Conservation (phyloP, 2,113 vertebrate genomes). For the Ammodramus savannarum region DNA sequence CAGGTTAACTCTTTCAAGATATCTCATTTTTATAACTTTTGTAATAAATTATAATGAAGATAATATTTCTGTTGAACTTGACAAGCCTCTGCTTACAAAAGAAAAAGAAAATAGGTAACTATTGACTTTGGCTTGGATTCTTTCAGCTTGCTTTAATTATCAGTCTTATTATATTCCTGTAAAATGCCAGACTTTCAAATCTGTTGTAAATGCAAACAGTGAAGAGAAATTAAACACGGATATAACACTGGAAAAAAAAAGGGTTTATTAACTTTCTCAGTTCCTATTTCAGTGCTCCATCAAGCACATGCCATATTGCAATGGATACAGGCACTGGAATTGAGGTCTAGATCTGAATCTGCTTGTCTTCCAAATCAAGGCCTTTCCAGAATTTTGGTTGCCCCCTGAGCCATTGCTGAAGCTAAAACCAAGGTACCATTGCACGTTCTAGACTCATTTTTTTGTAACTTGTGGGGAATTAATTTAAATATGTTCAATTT, state of each 20-base stretch:
- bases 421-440: neutral
- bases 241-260: neutral
- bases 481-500: neutral
- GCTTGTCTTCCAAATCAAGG: neutral
- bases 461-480: neutral
- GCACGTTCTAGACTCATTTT: neutral
- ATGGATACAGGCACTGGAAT: neutral
- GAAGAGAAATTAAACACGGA: neutral
- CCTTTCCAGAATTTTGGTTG: neutral
- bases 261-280: neutral
- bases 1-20: neutral
- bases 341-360: neutral
- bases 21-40: neutral
- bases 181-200: conserved; percentile 24
- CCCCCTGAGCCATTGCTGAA: neutral
- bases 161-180: neutral
- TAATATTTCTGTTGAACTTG: conserved; percentile 7
- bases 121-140: conserved; percentile 13
- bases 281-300: neutral
- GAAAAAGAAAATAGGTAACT: neutral
- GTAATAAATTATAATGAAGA: conserved; percentile 4
- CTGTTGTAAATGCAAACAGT: neutral
- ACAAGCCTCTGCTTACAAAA: neutral
- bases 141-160: conserved; percentile 24
- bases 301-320: neutral